phyloP scores from a whole-genome alignment of 92 coral and sea anemone genomes.

The Parazoanthus atlanticus region DNA sequence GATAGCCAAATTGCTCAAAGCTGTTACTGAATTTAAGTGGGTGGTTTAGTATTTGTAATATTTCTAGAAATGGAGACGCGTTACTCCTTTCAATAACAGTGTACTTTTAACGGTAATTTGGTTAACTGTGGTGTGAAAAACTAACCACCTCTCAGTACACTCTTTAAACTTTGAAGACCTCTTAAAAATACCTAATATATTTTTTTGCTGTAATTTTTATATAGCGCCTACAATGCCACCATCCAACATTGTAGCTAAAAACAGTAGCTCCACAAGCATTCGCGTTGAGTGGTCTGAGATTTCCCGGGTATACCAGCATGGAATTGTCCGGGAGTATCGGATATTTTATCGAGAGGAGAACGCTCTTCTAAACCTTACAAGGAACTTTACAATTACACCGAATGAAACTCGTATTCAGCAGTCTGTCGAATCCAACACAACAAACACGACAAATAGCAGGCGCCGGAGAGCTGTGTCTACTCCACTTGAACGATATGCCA shows the following conservation, averaged over 20 bases:
- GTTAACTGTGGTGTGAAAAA: not conserved
- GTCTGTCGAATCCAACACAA: not conserved
- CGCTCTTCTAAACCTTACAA: constrained; percentile 3
- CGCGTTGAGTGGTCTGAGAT: constrained; percentile 49
- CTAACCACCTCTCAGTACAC: no score
- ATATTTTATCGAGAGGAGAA: constrained; percentile 37
- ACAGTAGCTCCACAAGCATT: constrained; percentile 44
- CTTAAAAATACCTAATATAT: not conserved
- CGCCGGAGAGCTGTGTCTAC: constrained; percentile 11
- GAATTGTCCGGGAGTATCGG: constrained; percentile 46
- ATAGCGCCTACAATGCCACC: constrained; percentile 40
- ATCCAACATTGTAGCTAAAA: constrained; percentile 7
- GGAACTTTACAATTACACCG: constrained; percentile 28
- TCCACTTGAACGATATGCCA: constrained; percentile 34
- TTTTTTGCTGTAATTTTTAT: not conserved
- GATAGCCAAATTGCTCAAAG: not conserved
- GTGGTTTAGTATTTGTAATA: no score
- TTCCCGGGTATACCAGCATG: constrained; percentile 26
- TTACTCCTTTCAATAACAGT: not conserved
- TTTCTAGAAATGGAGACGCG: not conserved
- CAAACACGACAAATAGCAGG: constrained; percentile 10
- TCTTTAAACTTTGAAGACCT: not conserved
- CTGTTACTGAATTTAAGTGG: no score
- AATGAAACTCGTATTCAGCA: constrained; percentile 21
- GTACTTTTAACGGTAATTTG: not conserved